A percentile compares a stretch with the other conserved stretches of the same genome.
phyloP scores from a whole-genome alignment of 2,797 vertebrate genomes.

The Eulemur mongoz region DNA sequence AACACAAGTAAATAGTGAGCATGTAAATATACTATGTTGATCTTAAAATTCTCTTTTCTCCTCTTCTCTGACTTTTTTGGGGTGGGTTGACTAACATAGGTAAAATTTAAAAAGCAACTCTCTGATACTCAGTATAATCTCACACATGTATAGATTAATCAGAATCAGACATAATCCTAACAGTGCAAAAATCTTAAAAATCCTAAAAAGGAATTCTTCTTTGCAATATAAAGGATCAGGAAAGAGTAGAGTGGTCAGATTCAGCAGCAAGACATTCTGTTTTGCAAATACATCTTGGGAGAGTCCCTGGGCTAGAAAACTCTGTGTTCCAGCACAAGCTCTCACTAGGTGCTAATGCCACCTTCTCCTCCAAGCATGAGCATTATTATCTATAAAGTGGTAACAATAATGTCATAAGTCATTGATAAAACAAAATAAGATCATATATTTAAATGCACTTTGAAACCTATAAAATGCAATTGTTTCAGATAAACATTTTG shows the following conservation, averaged over 20 bases:
- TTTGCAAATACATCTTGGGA: not conserved
- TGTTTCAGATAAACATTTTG: not conserved
- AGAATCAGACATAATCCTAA: not conserved
- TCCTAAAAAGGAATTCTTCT: not conserved
- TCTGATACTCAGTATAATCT: not conserved
- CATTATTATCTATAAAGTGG: not conserved
- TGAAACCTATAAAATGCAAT: not conserved
- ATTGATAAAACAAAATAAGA: not conserved
- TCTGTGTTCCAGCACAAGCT: not conserved
- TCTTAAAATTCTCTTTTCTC: not conserved
- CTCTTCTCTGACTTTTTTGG: not conserved
- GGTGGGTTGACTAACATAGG: not conserved
- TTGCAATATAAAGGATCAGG: not conserved
- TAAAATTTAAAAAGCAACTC: not conserved
- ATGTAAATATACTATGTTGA: not conserved
- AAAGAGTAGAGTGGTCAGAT: not conserved
- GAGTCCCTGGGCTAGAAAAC: not conserved
- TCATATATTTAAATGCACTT: not conserved
- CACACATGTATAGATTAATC: not conserved
- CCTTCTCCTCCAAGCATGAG: not conserved
- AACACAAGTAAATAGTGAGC: not conserved
- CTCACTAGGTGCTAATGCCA: not conserved
- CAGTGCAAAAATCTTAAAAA: not conserved
- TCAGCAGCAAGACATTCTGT: not conserved
- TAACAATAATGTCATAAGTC: not conserved